Conservation (phyloP, 2,113 vertebrate species). For the Hepsetus odoe region DNA sequence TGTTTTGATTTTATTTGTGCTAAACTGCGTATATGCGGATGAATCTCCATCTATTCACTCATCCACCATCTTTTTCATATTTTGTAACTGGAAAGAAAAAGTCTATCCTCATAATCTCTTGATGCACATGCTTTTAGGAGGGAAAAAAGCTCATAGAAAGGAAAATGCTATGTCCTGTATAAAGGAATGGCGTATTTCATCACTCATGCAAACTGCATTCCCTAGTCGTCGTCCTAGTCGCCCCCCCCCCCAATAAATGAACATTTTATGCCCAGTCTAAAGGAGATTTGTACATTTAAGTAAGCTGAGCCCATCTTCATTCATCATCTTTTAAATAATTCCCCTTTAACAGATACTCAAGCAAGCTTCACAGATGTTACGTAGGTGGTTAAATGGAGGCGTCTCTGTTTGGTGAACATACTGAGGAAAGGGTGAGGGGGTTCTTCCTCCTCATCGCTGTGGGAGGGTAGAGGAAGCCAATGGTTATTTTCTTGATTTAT, state of each 20-base stretch:
- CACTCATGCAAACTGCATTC: not conserved
- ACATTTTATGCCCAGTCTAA: not conserved
- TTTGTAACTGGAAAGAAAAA: too few relatives aligned
- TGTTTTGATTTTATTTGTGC: not conserved
- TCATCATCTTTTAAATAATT: slow-evolving; percentile 46
- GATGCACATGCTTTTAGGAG: not conserved
- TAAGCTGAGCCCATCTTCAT: slow-evolving; percentile 25
- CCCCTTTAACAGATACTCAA: slow-evolving; percentile 36
- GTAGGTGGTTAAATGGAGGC: slow-evolving; percentile 38
- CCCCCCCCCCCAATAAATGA: not conserved
- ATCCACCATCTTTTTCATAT: not conserved
- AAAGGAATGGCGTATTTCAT: not conserved
- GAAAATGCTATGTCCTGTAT: too few relatives aligned
- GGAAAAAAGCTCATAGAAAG: not conserved
- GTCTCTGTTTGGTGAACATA: slow-evolving; percentile 9
- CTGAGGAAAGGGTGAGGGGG: not conserved
- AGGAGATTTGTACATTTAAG: slow-evolving; percentile 14
- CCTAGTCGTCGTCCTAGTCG: not conserved
- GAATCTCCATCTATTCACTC: not conserved
- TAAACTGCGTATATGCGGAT: not conserved
- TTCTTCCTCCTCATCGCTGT: not conserved
- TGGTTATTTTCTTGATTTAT: slow-evolving; percentile 37
- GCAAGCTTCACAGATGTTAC: slow-evolving; percentile 35
- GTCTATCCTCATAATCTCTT: too few relatives aligned
- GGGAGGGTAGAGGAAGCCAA: slow-evolving; percentile 8